These are phyloP conservation scores for Hirundichthys speculiger DNA, from an alignment of 2,113 vertebrate species.

Conservation along the genomic window DNA sequence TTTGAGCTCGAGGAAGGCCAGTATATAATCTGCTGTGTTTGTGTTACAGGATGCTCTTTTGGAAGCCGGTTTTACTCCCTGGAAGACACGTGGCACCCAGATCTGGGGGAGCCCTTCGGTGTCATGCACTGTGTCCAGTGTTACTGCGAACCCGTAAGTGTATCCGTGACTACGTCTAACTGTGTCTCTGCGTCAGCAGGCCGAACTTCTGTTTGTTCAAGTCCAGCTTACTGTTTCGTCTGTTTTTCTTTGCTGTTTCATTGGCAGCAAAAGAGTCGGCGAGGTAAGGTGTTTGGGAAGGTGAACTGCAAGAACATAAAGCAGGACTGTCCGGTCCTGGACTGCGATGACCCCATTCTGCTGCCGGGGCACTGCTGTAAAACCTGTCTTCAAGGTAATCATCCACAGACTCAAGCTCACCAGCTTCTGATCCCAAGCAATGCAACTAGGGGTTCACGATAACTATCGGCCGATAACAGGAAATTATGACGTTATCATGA, in stretches of 20 bases:
- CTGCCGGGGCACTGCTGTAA: constrained; percentile 94
- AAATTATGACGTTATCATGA: too few species aligned
- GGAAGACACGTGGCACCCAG: constrained; percentile 95
- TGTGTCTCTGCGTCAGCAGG: background rate
- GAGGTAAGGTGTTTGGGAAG: constrained; percentile 77
- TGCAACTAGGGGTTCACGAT: too few species aligned
- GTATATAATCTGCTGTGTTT: constrained; percentile 18
- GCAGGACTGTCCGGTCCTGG: constrained; percentile 86
- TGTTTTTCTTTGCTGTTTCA: background rate
- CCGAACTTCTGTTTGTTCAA: background rate
- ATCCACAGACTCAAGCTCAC: background rate
- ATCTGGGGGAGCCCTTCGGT: constrained; percentile 94
- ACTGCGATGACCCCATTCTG: constrained; percentile 84
- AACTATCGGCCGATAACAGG: too few species aligned
- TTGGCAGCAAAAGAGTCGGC: constrained; percentile 81
- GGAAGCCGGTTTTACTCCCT: constrained; percentile 89
- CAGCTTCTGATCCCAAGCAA: background rate
- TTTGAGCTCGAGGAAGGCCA: too few species aligned
- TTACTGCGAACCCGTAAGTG: constrained; percentile 89
- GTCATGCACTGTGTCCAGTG: constrained; percentile 95
- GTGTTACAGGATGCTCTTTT: constrained; percentile 88
- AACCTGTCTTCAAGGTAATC: constrained; percentile 89
- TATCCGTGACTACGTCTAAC: background rate
- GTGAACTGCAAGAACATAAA: constrained; percentile 94
- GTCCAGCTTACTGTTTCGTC: background rate